Percentiles rank a stretch among this genome's conserved stretches.
These are phyloP conservation scores for Euproctis similis DNA, from an alignment of 2,888 invertebrate genomes.

Conservation along the genomic window DNA sequence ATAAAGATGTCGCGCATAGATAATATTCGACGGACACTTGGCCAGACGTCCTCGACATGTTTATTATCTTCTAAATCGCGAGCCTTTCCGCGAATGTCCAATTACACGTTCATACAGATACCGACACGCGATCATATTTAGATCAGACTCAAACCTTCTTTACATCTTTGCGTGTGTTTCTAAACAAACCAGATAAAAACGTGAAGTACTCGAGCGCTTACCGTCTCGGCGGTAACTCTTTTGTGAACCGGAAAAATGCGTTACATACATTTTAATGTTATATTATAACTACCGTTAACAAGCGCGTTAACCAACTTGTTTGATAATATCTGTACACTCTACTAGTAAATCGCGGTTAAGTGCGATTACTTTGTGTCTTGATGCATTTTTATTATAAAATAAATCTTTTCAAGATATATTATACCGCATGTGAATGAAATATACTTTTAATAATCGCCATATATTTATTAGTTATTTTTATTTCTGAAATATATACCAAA, in stretches of 20 bases:
- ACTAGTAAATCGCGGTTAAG: constrained; percentile 22
- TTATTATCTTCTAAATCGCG: constrained; percentile 49
- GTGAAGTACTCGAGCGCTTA: constrained; percentile 29
- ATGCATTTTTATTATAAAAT: not conserved
- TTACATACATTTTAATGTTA: constrained; percentile 51
- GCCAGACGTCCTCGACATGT: constrained; percentile 41
- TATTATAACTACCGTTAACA: constrained; percentile 46
- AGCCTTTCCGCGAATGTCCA: constrained; percentile 53
- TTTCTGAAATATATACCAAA: too few relatives aligned
- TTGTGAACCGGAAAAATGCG: constrained; percentile 40
- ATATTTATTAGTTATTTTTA: too few relatives aligned
- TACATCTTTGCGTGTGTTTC: constrained; percentile 41
- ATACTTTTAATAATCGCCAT: too few relatives aligned
- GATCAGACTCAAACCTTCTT: constrained; percentile 29
- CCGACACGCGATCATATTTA: constrained; percentile 42
- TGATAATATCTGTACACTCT: constrained; percentile 33
- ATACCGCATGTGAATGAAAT: too few relatives aligned
- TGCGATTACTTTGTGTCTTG: too few relatives aligned
- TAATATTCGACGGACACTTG: constrained; percentile 60
- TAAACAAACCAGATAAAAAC: constrained; percentile 44
- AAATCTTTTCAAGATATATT: not conserved
- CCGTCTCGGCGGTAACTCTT: constrained; percentile 43
- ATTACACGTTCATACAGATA: constrained; percentile 52
- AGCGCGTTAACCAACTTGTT: constrained; percentile 31
- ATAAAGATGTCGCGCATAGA: constrained; percentile 64